These are phyloP conservation scores for Hemithea aestivaria DNA, from an alignment of 2,888 invertebrate species.

Conservation along the genomic window DNA sequence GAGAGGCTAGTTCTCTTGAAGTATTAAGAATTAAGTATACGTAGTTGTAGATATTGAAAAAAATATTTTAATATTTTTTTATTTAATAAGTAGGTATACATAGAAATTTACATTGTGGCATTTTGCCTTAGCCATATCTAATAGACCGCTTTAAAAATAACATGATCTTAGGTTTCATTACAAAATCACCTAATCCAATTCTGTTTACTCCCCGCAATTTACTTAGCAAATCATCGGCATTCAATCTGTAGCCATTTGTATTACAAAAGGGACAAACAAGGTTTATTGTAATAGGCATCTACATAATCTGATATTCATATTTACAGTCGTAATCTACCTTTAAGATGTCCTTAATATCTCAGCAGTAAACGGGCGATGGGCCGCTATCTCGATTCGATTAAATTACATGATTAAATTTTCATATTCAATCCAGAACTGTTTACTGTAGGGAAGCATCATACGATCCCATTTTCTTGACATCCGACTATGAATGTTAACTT, in stretches of 20 bases:
- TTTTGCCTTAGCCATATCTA: too few relatives aligned
- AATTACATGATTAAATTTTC: constrained; percentile 88
- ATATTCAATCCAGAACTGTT: constrained; percentile 88
- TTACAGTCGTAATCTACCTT: constrained; percentile 25
- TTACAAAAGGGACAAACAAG: constrained; percentile 10
- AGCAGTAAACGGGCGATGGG: constrained; percentile 35
- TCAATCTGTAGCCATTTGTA: constrained; percentile 6
- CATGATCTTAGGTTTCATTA: constrained; percentile 10
- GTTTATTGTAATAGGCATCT: constrained; percentile 11
- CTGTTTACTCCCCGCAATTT: not conserved
- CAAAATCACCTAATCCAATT: not conserved
- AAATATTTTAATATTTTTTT: too few relatives aligned
- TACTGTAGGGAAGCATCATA: constrained; percentile 75
- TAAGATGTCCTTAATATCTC: constrained; percentile 48
- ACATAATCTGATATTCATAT: constrained; percentile 22
- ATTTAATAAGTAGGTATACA: too few relatives aligned
- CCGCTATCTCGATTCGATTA: constrained; percentile 78
- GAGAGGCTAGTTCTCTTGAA: too few relatives aligned
- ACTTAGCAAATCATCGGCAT: not conserved
- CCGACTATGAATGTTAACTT: constrained; percentile 27
- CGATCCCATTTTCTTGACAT: constrained; percentile 14
- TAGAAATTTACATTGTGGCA: too few relatives aligned
- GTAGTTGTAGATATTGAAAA: too few relatives aligned
- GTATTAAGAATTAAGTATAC: too few relatives aligned
- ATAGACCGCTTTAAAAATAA: too few relatives aligned